Evolutionary conservation across 2,888 invertebrate genomes (phyloP), one percentile per base, ranked within the genome.

Genomic region (Choristoneura rosaceana): DNA sequence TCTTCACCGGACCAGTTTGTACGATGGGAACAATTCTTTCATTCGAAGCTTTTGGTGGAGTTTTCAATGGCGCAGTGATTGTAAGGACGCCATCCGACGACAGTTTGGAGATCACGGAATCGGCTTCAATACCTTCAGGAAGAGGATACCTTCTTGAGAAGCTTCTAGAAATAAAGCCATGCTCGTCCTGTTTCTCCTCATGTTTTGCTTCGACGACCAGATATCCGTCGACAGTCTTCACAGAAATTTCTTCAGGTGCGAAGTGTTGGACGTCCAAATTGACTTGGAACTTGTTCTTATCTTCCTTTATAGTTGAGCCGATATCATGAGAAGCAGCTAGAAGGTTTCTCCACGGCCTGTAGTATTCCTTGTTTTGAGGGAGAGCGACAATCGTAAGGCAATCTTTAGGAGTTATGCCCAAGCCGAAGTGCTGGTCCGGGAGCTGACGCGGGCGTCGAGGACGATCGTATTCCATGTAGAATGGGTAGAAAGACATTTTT

Each of bases 51-150:
- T 85, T 87, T 0, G 81, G 82, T 5, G 84, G 84, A 2, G 92
- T 87, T 43, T 94, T 91, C 73, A 96, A 94, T 2, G 97, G 96
- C 0, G 96, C 96, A 0, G 95, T 95, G 7, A 97, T 95, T 4
- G 96, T 95, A 75, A 97, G 84, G 58, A 97, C 95, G 3, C 97
- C 97, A 84, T 97, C 97, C 0, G 97, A 96, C 12, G 97, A 97
- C 25, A 98, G 89, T 17, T 95, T 96, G 0, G 97, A 97, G 0
- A 94, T 90, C 2, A 98, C 95, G 34, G 95, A 90, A 41, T 96
- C 95, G 0, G 95, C 94, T 73, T 97, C 96, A 63, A 88, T 77
- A 2, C 84, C 87, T 64, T 95, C 93, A 0, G 96, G 96, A 68
- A 96, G 83, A 25, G 95, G 85, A 78, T 96, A 96, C 75, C 89